Evolutionary conservation across 2,797 vertebrate genomes (phyloP).

Genomic region (Hydrolagus colliei): DNA sequence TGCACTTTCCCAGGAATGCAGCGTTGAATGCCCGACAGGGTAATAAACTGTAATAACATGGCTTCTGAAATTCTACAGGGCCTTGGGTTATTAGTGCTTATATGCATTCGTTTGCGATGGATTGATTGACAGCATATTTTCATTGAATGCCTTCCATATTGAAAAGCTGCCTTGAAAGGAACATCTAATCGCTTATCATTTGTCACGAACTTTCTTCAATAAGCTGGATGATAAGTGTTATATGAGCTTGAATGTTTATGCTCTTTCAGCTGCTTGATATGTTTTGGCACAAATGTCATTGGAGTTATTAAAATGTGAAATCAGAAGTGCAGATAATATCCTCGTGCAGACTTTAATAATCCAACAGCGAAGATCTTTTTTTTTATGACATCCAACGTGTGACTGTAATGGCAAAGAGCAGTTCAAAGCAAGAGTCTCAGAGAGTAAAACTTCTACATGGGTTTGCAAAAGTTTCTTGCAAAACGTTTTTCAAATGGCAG

Average conservation of each 20-base stretch:
- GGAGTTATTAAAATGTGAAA: slow-evolving; percentile 25
- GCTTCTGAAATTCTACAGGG: neutral
- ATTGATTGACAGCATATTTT: slow-evolving; percentile 9
- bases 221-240: slow-evolving; percentile 13
- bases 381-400: neutral
- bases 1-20: too few relatives aligned
- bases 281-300: slow-evolving; percentile 9
- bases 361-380: neutral
- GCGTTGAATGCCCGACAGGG: neutral
- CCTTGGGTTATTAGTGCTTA: neutral
- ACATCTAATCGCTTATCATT: slow-evolving; percentile 12
- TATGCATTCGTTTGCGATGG: neutral
- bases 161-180: neutral
- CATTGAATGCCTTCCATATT: neutral
- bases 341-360: slow-evolving; percentile 18
- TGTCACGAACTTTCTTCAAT: slow-evolving; percentile 11
- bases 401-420: slow-evolving; percentile 7
- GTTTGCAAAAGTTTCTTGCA: too few relatives aligned
- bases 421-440: neutral
- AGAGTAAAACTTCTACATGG: neutral
- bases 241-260: slow-evolving; percentile 18
- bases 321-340: neutral
- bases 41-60: neutral
- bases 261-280: slow-evolving; percentile 7
- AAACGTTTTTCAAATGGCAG: too few relatives aligned